Evolutionary conservation across 2,888 invertebrate species (phyloP), one percentile per base, ranked within the genome.

Genomic region (Fragum sueziense): DNA sequence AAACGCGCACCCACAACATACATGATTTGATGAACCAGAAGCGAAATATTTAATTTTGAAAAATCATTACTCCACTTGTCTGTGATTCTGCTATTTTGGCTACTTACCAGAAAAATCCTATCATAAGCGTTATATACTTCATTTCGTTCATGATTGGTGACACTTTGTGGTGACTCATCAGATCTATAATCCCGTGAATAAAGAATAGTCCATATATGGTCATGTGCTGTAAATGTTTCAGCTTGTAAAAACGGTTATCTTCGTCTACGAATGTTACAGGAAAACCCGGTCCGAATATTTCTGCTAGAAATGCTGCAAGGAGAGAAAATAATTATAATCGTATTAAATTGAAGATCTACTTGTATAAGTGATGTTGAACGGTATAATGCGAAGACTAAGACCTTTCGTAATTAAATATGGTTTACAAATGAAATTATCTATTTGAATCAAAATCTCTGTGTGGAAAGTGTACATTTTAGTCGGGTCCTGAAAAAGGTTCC

Each of bases 231-330:
- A 67, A 27, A 67, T 37, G 34, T 25, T 34, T 27, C 27, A 41
- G 41, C 34, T 25, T 17, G 34, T 2, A 20, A 27, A 67, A 67
- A 2, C 41, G 4, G 37, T 41, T 41, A 11, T 67, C 41, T 17
- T 67, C 67, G 25, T 67, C 67, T 1, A 67, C 67, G 34, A 67
- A 67, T n/a, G 34, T 34, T n/a, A 67, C 14, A 29, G 57, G 57
- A 11, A 57, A 29, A 22, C 37, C 41, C 17, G 27, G 34, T 41
- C 41, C 41, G 14, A 34, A 67, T 1, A 34, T 22, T 22, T 67
- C 67, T 17, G 41, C 37, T 7, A 67, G 67, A 37, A 67, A 67
- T 41, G 37, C 67, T 67, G 27, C 29, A 61, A 47, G 11, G n/a
- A 47, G n/a, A 3, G 2, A 1, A 47, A 6, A 6, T 17, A 3